phyloP scores from a whole-genome alignment of 2,113 vertebrate species.

The Megaleporinus macrocephalus region DNA sequence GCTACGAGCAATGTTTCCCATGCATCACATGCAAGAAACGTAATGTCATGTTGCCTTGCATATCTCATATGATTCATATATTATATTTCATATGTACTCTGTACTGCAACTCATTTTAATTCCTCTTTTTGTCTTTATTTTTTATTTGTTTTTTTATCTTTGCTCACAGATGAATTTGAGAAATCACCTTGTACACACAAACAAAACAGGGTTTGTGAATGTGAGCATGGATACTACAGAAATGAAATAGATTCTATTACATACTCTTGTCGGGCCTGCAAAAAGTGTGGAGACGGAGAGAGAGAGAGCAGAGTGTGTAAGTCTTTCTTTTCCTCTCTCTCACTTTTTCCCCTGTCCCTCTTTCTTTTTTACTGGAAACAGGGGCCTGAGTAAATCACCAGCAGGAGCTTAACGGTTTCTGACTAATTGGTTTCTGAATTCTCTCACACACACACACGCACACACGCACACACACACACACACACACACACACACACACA shows the following conservation, averaged over 20 bases:
- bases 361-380: background rate
- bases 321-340: conserved; percentile 24
- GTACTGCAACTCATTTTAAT: background rate
- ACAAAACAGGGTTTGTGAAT: conserved; percentile 63
- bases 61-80: too few relatives aligned
- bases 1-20: background rate
- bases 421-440: background rate
- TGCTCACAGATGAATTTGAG: background rate
- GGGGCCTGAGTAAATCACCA: background rate
- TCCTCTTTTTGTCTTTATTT: background rate
- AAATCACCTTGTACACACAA: fast-evolving
- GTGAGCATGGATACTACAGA: conserved; percentile 59
- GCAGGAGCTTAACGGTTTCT: background rate
- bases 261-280: conserved; percentile 54
- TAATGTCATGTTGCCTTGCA: too few relatives aligned
- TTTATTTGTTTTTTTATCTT: background rate
- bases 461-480: too few relatives aligned
- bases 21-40: conserved; percentile 60
- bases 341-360: background rate
- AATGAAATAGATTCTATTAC: fast-evolving
- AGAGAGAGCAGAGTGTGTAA: conserved; percentile 52
- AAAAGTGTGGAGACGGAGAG: conserved; percentile 48
- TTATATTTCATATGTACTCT: background rate
- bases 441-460: too few relatives aligned
- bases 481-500: background rate